These are phyloP conservation scores for Leptogaster cylindrica DNA, from an alignment of 2,888 invertebrate species.

Conservation along the genomic window DNA sequence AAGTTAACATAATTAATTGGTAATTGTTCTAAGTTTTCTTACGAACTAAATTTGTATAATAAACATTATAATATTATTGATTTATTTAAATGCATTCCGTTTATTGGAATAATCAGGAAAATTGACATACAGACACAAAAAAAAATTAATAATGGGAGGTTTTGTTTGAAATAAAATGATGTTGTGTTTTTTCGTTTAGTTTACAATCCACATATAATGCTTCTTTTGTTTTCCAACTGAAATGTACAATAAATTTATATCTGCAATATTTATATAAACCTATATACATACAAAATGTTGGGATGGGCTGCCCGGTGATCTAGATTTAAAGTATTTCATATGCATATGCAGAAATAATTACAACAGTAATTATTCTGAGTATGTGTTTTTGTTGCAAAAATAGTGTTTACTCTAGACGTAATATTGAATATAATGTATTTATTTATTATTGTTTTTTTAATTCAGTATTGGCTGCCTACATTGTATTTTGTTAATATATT, in stretches of 20 bases:
- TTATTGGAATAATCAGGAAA: slow-evolving; percentile 4
- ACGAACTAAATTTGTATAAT: too few relatives aligned
- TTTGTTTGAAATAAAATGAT: slow-evolving; percentile 25
- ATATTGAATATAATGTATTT: background rate
- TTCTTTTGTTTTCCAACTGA: slow-evolving; percentile 27
- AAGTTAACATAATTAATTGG: too few relatives aligned
- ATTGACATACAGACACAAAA: slow-evolving; percentile 34
- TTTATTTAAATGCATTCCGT: too few relatives aligned
- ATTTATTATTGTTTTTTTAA: background rate
- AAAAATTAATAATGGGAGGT: slow-evolving; percentile 4
- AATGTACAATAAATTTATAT: slow-evolving; percentile 36
- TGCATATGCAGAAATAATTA: slow-evolving; percentile 30
- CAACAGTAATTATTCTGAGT: slow-evolving; percentile 33
- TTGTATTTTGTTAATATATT: background rate
- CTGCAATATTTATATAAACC: slow-evolving; percentile 41
- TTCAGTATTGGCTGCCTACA: slow-evolving; percentile 33
- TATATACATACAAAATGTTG: slow-evolving; percentile 60
- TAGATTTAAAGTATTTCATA: slow-evolving; percentile 26
- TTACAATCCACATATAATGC: slow-evolving; percentile 13
- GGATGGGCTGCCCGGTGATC: slow-evolving; percentile 63
- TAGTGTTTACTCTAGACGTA: slow-evolving; percentile 26
- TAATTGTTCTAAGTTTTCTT: too few relatives aligned
- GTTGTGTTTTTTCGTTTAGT: slow-evolving; percentile 34
- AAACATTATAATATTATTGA: too few relatives aligned
- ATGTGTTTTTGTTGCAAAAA: slow-evolving; percentile 24